Evolutionary conservation across 2,888 invertebrate species (phyloP).

Genomic region (Geotrupes spiniger): DNA sequence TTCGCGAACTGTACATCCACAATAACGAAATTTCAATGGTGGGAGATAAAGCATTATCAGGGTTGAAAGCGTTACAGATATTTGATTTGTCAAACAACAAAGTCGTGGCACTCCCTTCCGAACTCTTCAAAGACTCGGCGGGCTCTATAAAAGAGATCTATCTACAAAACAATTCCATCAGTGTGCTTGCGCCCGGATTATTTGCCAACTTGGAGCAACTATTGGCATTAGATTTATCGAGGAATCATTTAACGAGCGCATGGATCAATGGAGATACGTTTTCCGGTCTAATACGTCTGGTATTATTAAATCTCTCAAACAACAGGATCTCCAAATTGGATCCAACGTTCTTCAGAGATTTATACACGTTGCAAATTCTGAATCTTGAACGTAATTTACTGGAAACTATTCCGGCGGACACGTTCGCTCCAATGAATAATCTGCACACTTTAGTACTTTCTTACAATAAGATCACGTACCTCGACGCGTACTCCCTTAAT

Average conservation of each 20-base stretch:
- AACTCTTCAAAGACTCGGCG: conserved; percentile 76
- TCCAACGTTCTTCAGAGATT: conserved; percentile 78
- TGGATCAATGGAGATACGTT: conserved; percentile 86
- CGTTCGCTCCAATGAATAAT: conserved; percentile 89
- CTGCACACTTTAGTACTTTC: conserved; percentile 84
- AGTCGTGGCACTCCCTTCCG: conserved; percentile 82
- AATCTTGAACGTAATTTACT: conserved; percentile 83
- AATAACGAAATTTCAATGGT: conserved; percentile 89
- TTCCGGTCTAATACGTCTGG: conserved; percentile 82
- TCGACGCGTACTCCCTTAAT: conserved; percentile 83
- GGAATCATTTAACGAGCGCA: conserved; percentile 80
- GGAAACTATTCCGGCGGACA: conserved; percentile 80
- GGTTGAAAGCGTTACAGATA: conserved; percentile 76
- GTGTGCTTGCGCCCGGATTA: conserved; percentile 78
- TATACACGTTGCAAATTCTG: conserved; percentile 81
- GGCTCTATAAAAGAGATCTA: conserved; percentile 83
- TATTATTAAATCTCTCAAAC: conserved; percentile 80
- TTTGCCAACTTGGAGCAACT: conserved; percentile 83
- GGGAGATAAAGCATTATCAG: conserved; percentile 77
- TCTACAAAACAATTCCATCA: conserved; percentile 87
- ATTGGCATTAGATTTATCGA: conserved; percentile 77
- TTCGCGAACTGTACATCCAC: conserved; percentile 78
- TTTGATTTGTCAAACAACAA: conserved; percentile 89
- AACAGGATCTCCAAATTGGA: conserved; percentile 80
- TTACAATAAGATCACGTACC: conserved; percentile 78